Percentiles rank a stretch among this genome's conserved stretches.
Evolutionary conservation across 1,140 invertebrate species (phyloP).

Genomic region (Lycorma delicatula): DNA sequence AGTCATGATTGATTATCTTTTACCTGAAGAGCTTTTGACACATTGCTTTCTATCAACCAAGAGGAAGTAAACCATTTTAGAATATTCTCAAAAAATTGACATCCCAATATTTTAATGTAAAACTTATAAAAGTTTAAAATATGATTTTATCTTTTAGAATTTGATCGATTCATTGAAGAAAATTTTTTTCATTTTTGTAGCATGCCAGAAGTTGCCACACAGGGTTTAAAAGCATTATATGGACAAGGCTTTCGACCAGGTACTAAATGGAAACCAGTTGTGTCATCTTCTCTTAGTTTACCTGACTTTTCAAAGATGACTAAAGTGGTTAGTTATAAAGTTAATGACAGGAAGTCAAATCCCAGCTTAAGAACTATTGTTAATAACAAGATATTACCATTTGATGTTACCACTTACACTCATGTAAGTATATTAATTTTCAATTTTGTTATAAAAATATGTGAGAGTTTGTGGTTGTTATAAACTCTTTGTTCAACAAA

Average conservation of each 20-base stretch:
- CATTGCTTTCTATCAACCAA: no score
- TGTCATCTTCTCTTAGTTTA: constrained; percentile 34
- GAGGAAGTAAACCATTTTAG: no score
- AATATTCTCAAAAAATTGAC: no score
- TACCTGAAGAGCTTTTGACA: no score
- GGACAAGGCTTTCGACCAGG: constrained; percentile 45
- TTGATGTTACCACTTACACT: constrained; percentile 41
- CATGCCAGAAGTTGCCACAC: constrained; percentile 52
- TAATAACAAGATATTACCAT: constrained; percentile 46
- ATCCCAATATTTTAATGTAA: no score
- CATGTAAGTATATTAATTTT: constrained; percentile 43
- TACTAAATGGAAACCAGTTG: constrained; percentile 22
- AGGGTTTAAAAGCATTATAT: constrained; percentile 62
- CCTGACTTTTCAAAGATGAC: constrained; percentile 53
- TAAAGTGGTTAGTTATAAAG: constrained; percentile 53
- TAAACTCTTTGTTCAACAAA: not conserved
- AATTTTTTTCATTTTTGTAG: constrained; percentile 17
- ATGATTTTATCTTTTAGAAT: constrained; percentile 1
- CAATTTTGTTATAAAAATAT: no score
- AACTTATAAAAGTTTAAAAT: no score
- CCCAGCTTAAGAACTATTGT: constrained; percentile 44
- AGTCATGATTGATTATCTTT: no score
- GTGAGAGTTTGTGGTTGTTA: no score
- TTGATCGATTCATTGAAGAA: not conserved
- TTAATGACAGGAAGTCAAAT: constrained; percentile 47